Conservation (phyloP, 2,797 vertebrate species). For the Coilia nasus region DNA sequence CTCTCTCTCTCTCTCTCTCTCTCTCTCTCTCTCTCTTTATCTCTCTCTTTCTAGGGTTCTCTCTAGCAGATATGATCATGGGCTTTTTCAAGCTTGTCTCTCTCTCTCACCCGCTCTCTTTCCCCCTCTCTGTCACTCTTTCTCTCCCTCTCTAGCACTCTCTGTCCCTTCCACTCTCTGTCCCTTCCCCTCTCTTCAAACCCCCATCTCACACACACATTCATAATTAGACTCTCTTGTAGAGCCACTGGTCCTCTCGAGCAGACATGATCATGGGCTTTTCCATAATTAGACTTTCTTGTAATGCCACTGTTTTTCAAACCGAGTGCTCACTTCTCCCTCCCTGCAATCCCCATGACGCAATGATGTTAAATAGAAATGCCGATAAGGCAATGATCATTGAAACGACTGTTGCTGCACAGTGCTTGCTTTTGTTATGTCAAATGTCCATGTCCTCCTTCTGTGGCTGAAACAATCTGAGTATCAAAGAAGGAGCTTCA, state of each 20-base stretch:
- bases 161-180: neutral
- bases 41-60: conserved; percentile 1
- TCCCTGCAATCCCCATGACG: neutral
- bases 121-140: neutral
- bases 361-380: neutral
- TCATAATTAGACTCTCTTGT: neutral
- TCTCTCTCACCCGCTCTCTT: no score
- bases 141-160: conserved; percentile 15
- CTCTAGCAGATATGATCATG: neutral
- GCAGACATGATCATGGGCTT: neutral
- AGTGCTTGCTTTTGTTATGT: neutral
- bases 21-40: no score
- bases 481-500: neutral
- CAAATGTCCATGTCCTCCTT: neutral
- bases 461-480: neutral
- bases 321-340: neutral
- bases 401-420: neutral
- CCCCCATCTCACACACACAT: neutral
- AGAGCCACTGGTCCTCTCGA: neutral
- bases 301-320: no score
- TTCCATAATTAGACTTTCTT: neutral
- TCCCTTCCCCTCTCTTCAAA: neutral
- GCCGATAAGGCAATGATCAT: neutral
- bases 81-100: no score
- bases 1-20: no score